Base-by-base conservation (phyloP, 2,888 invertebrate species). In the Candidula unifasciata region DNA sequence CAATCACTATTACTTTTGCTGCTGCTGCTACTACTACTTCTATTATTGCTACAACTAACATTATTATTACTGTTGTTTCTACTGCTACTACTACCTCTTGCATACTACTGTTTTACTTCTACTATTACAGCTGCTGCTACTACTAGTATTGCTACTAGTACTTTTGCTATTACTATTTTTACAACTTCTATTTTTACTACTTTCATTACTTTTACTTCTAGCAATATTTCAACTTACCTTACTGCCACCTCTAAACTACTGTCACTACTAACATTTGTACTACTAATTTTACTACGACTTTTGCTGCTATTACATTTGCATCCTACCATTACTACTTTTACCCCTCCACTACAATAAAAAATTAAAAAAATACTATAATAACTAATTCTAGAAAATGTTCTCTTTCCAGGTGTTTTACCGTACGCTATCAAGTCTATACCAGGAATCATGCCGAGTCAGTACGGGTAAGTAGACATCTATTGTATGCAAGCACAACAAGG, bases 351-450 rank as follows among this genome's bases (percentile, higher is more conserved):
- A 73, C 73, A 35, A 73, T 37, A 35, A 18, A 35, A 35, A 37
- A 27, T 66, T 0, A 27, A 27, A 3, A 27, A 27, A 10, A 2
- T 66, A 10, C 66, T 57, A 3, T 5, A 27, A n/a, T 3, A 35
- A 27, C 30, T 71, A 71, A 27, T 21, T n/a, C 10, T 71, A 66
- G 8, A 66, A 27, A 10, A 27, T 16, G 13, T 66, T 71, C 30
- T 66, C 18, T 18, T 71, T 24, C 16, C 79, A 79, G 79, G 79
- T 79, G 79, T 79, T 5, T 79, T 79, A 37, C 79, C 79, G 60
- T 79, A 79, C 57, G 79, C 79, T 52, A 79, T 79, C 30, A 79
- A 79, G 66, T 79, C 79, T 24, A 79, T 79, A 21, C 79, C 79
- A 21, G 79, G 79, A 60, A 30, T 79, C n/a, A 60, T 79, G 10